Evolutionary conservation across 2,888 invertebrate genomes (phyloP).

Genomic region (Microctonus hyperodae): DNA sequence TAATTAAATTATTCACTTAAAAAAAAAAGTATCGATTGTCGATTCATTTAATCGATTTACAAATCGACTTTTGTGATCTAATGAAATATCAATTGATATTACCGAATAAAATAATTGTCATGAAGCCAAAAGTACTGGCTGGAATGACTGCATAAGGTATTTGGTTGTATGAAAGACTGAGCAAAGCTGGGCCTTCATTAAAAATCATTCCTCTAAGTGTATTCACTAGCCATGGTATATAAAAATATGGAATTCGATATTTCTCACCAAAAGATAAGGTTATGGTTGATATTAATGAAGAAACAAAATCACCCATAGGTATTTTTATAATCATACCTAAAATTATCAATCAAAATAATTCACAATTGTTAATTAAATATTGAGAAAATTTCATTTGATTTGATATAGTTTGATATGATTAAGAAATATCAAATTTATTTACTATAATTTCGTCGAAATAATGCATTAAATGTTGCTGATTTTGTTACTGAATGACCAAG

Average conservation of each 20-base stretch:
- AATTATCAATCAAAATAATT: slow-evolving; percentile 17
- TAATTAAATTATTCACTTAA: slow-evolving; percentile 19
- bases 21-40: no score
- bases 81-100: no score
- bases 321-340: slow-evolving; percentile 49
- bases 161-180: slow-evolving; percentile 41
- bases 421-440: slow-evolving; percentile 26
- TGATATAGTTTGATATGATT: no score
- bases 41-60: no score
- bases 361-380: no score
- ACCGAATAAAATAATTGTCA: slow-evolving; percentile 48
- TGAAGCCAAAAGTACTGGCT: slow-evolving; percentile 43
- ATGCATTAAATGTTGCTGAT: slow-evolving; percentile 45
- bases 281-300: slow-evolving; percentile 45
- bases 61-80: no score
- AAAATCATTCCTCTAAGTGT: slow-evolving; percentile 49
- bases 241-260: slow-evolving; percentile 47
- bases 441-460: slow-evolving; percentile 50
- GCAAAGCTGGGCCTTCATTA: slow-evolving; percentile 48
- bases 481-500: slow-evolving; percentile 42
- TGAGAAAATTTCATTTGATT: no score
- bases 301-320: slow-evolving; percentile 42
- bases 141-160: slow-evolving; percentile 44
- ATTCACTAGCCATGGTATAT: slow-evolving; percentile 51
- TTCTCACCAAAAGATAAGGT: slow-evolving; percentile 46